Conservation (phyloP, 2,113 vertebrate genomes). For the Periophthalmus modestus region DNA sequence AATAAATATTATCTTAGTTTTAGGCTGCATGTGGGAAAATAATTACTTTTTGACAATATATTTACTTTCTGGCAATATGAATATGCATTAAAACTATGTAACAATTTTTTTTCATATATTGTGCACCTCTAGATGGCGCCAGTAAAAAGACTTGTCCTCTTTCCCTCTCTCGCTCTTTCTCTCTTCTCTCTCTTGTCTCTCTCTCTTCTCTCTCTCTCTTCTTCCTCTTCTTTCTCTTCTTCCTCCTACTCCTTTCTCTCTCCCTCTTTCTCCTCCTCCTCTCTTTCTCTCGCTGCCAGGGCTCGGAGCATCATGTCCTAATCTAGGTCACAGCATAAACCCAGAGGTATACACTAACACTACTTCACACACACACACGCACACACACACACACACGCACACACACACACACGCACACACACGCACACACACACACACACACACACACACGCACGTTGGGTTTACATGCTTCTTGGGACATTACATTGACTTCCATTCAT, state of each 20-base stretch:
- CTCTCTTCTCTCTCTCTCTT: too few relatives aligned
- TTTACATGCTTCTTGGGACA: too few relatives aligned
- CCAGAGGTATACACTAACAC: slow-evolving; percentile 59
- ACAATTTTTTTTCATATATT: background rate
- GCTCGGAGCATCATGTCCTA: slow-evolving; percentile 67
- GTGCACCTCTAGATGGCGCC: background rate
- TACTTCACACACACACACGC: slow-evolving; percentile 23
- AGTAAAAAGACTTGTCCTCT: slow-evolving; percentile 1
- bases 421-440: slow-evolving; percentile 18
- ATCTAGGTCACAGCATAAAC: slow-evolving; percentile 74
- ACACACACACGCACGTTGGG: slow-evolving; percentile 10
- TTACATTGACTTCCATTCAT: too few relatives aligned
- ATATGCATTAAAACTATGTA: too few relatives aligned
- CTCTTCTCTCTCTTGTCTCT: too few relatives aligned
- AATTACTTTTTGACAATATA: too few relatives aligned
- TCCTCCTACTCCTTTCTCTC: too few relatives aligned
- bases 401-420: slow-evolving; percentile 9
- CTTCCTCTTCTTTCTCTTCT: too few relatives aligned
- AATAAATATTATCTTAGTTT: too few relatives aligned
- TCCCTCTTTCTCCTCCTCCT: too few relatives aligned
- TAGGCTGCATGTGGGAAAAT: too few relatives aligned
- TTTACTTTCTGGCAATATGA: too few relatives aligned
- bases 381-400: slow-evolving; percentile 24
- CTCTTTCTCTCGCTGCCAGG: slow-evolving; percentile 40
- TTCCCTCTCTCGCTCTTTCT: background rate